Evolutionary conservation across 1,140 invertebrate species (phyloP), one percentile per base, ranked within the genome.

Genomic region (Heterodera schachtii): DNA sequence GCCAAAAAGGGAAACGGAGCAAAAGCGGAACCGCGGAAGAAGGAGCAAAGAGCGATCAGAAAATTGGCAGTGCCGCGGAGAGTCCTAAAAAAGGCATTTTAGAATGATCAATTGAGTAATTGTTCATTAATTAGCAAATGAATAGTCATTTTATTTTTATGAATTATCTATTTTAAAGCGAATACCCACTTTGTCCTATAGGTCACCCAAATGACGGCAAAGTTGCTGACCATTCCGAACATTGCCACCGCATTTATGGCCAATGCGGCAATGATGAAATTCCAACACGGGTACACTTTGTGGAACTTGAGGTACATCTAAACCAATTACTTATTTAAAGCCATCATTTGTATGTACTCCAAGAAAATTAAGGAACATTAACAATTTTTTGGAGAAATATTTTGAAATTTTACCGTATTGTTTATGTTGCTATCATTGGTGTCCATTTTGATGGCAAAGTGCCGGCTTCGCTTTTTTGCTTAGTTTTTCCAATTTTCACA

Each of bases 1-100:
- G 46, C 60, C 75, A 66, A 78, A 78, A 13, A 78, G 60, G 16
- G 75, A 69, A 78, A 78, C 46, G 46, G 67, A 43, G 67, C 60
- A 78, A 66, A 78, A n/a, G n/a, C 21, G 6, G 6, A 67, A 78
- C n/a, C 43, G 41, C 67, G 5, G 43, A 57, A 76, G 64, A 76
- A 76, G 13, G 75, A 57, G 64, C 64, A 60, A 21, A 76, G 64
- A n/a, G 75, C 46, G 19, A 76, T 43, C 7, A 76, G 52, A 49
- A 76, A 74, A 74, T 31, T 31, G 31, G 31, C 31, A 31, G 31
- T 31, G 31, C 31, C 31, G 1, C 31, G 31, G 31, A 31, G 73
- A 31, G 31, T 74, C 52, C 73, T 74, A 41, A 73, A 31, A 74
- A 41, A 43, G 31, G 31, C 11, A 8, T 52, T 8, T 52, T 52